Conservation (phyloP, 2,797 vertebrate genomes). For the Phyllotis vaccarum region DNA sequence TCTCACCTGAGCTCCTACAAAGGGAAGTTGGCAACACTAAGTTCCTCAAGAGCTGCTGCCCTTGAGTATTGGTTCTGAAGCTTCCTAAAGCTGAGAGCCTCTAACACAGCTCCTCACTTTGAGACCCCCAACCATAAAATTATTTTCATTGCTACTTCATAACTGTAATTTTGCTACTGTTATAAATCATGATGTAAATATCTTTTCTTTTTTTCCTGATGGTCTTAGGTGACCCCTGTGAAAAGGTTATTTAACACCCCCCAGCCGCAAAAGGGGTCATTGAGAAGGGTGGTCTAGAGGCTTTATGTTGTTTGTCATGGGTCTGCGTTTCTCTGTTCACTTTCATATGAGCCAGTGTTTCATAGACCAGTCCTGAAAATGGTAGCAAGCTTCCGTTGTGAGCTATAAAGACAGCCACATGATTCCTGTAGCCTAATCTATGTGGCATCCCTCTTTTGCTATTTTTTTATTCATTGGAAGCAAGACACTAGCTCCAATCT, state of each 20-base stretch:
- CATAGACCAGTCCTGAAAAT: not conserved
- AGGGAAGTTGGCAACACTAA: not conserved
- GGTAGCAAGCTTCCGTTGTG: not conserved
- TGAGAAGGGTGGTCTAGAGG: not conserved
- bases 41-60: not conserved
- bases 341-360: not conserved
- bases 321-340: not conserved
- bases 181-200: not conserved
- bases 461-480: not conserved
- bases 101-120: not conserved
- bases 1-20: not conserved
- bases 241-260: not conserved
- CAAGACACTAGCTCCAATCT: not conserved
- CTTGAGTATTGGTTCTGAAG: not conserved
- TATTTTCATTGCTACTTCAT: not conserved
- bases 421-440: not conserved
- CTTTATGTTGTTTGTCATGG: not conserved
- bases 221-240: not conserved
- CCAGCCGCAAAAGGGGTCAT: not conserved
- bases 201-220: not conserved
- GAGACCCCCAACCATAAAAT: not conserved
- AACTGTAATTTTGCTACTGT: not conserved
- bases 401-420: not conserved
- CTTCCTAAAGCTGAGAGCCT: not conserved
- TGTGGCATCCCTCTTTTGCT: not conserved